Evolutionary conservation across 2,888 invertebrate species (phyloP).

Genomic region (Cataglyphis altisquamis): DNA sequence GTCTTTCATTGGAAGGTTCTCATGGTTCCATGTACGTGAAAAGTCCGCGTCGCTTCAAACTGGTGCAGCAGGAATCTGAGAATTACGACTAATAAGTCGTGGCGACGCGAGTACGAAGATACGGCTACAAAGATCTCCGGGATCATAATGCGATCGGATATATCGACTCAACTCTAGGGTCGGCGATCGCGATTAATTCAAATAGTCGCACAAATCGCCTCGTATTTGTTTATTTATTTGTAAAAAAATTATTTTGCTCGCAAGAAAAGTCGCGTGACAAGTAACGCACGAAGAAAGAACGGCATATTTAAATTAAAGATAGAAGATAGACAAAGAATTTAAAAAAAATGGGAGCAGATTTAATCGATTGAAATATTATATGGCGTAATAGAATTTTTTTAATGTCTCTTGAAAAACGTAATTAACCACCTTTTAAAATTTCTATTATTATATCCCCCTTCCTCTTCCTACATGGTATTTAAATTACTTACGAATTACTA

Average conservation of each 20-base stretch:
- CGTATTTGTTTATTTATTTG: not conserved
- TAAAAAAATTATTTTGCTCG: not conserved
- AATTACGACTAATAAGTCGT: constrained; percentile 93
- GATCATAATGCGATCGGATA: not conserved
- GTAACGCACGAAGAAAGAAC: too few relatives aligned
- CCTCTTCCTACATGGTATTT: not conserved
- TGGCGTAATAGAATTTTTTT: constrained; percentile 7
- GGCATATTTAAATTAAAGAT: not conserved
- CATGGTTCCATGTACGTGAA: constrained; percentile 94
- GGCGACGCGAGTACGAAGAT: not conserved
- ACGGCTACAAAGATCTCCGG: not conserved
- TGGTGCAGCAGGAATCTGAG: constrained; percentile 96
- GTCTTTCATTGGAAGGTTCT: constrained; percentile 89
- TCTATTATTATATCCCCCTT: not conserved
- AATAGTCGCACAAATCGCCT: not conserved
- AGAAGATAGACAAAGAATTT: not conserved
- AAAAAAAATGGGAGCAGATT: not conserved
- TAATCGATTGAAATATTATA: constrained; percentile 18
- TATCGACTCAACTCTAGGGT: not conserved
- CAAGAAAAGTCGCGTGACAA: not conserved
- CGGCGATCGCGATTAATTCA: not conserved
- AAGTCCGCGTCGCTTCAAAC: constrained; percentile 94
- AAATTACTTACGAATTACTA: constrained; percentile 13
- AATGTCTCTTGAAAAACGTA: not conserved
- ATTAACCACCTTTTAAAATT: not conserved